These are phyloP conservation scores for Idaea biselata DNA, from an alignment of 2,888 invertebrate genomes.

Conservation along the genomic window DNA sequence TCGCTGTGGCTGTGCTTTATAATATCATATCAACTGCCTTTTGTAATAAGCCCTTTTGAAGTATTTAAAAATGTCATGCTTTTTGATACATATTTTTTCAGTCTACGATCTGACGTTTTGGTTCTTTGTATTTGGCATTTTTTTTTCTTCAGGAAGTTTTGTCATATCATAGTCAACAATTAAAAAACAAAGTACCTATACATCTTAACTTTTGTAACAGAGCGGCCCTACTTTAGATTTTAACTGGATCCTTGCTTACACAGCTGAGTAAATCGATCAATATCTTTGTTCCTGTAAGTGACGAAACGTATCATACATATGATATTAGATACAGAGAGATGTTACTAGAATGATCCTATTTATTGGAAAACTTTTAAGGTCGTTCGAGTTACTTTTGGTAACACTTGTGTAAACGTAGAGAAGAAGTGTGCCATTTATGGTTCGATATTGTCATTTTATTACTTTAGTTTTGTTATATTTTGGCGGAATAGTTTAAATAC, in stretches of 20 bases:
- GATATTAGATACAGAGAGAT: conserved; percentile 21
- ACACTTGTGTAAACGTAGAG: conserved; percentile 64
- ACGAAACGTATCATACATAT: conserved; percentile 38
- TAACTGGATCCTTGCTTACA: conserved; percentile 31
- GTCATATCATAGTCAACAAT: no score
- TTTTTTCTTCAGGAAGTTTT: no score
- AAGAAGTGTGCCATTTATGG: conserved; percentile 56
- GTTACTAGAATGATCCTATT: conserved; percentile 10
- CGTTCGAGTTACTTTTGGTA: conserved; percentile 51
- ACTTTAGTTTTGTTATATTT: conserved; percentile 18
- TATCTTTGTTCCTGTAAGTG: conserved; percentile 54
- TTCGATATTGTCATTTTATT: conserved; percentile 31
- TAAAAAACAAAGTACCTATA: no score
- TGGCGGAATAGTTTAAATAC: conserved; percentile 1
- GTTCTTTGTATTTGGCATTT: no score
- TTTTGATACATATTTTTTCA: no score
- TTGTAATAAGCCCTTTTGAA: no score
- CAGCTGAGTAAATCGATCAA: conserved; percentile 62
- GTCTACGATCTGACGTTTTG: no score
- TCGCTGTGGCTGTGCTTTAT: not conserved
- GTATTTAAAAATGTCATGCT: no score
- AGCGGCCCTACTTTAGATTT: conserved; percentile 10
- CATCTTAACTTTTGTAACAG: no score
- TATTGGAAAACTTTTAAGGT: conserved; percentile 31
- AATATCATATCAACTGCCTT: not conserved